phyloP scores from a whole-genome alignment of 2,797 vertebrate species.

The Lagocephalus sceleratus region DNA sequence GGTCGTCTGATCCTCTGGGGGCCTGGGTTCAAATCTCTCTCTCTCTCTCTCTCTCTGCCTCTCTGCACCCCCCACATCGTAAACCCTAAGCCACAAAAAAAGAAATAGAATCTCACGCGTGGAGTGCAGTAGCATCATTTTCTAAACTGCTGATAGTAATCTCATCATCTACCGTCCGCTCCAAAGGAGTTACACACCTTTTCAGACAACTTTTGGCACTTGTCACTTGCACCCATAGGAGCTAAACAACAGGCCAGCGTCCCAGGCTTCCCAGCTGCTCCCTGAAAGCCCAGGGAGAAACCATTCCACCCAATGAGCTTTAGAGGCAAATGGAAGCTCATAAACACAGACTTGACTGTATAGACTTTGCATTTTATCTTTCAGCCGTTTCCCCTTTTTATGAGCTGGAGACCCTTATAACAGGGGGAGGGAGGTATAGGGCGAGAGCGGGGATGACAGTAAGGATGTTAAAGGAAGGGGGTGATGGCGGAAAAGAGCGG shows the following conservation, averaged over 20 bases:
- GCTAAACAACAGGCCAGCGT: conserved; percentile 66
- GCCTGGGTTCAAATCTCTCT: conserved; percentile 48
- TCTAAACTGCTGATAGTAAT: too few relatives aligned
- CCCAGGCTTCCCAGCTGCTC: conserved; percentile 58
- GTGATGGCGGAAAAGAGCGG: conserved; percentile 38
- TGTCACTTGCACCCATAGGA: conserved; percentile 51
- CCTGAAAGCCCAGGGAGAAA: conserved; percentile 72
- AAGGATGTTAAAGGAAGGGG: conserved; percentile 47
- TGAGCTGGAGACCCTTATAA: conserved; percentile 86
- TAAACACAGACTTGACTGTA: conserved; percentile 95
- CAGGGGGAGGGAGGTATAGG: conserved; percentile 42
- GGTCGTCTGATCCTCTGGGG: conserved; percentile 65
- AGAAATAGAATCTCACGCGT: conserved; percentile 32
- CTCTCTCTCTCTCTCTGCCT: neutral
- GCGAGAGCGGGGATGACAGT: conserved; percentile 33
- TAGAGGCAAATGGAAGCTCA: conserved; percentile 94
- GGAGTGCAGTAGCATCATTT: conserved; percentile 36
- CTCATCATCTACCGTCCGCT: conserved; percentile 38
- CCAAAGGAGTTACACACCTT: conserved; percentile 48
- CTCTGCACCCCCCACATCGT: conserved; percentile 8
- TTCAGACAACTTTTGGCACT: conserved; percentile 48
- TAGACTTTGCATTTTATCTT: conserved; percentile 98
- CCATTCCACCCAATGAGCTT: conserved; percentile 91
- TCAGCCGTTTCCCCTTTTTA: conserved; percentile 91
- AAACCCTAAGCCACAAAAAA: conserved; percentile 44